Evolutionary conservation across 2,797 vertebrate genomes (phyloP).

Genomic region (Meriones psammophilus): DNA sequence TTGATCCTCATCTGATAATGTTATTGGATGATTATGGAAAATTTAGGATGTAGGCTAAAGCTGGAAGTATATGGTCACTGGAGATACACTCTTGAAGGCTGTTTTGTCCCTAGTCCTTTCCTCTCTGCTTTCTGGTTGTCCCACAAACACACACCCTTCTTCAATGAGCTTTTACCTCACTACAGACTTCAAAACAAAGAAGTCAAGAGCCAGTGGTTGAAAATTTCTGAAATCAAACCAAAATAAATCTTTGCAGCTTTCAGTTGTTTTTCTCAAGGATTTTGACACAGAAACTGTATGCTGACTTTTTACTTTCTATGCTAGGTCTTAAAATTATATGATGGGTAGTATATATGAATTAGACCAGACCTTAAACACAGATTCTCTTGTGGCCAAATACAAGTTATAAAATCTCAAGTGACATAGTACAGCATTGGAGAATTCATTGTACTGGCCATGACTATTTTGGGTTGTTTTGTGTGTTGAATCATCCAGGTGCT

Average conservation of each 20-base stretch:
- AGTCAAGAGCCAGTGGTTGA: not conserved
- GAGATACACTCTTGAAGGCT: not conserved
- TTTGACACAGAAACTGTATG: not conserved
- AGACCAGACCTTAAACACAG: not conserved
- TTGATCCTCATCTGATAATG: not conserved
- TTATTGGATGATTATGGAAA: not conserved
- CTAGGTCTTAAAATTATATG: not conserved
- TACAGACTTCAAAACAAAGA: not conserved
- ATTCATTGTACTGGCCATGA: not conserved
- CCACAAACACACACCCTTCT: not conserved
- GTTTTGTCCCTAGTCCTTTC: not conserved
- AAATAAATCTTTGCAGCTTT: not conserved
- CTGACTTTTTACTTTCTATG: conserved; percentile 21
- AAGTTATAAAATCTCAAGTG: conserved; percentile 27
- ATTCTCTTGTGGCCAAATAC: not conserved
- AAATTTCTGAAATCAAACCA: not conserved
- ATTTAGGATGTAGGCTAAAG: not conserved
- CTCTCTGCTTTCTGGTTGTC: not conserved
- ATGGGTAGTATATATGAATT: conserved; percentile 38
- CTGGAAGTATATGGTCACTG: not conserved
- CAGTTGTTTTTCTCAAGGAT: not conserved
- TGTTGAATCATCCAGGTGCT: not conserved
- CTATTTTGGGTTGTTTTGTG: not conserved
- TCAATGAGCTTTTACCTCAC: not conserved
- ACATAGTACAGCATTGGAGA: not conserved